Conservation (phyloP, 1,140 invertebrate species). For the Sweltsa coloradensis region DNA sequence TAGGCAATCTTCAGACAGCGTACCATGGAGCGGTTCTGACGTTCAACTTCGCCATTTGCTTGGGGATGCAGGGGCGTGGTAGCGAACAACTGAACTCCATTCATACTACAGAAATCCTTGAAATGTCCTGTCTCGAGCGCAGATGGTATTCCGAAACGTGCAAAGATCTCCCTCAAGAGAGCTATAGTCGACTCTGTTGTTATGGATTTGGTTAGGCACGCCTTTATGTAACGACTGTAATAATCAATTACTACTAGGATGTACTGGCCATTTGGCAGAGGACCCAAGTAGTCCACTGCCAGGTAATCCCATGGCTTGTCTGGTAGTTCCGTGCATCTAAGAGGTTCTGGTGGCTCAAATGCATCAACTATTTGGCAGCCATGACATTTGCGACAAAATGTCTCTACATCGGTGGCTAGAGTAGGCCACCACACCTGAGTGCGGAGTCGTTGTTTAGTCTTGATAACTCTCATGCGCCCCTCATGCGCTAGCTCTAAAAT, state of each 20-base stretch:
- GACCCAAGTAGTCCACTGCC: slow-evolving; percentile 19
- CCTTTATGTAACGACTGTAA: slow-evolving; percentile 18
- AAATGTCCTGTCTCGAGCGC: no score
- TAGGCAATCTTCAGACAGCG: no score
- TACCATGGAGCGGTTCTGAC: no score
- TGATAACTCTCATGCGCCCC: slow-evolving; percentile 22
- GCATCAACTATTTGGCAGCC: slow-evolving; percentile 18
- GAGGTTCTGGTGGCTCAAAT: slow-evolving; percentile 18
- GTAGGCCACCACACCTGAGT: slow-evolving; percentile 28
- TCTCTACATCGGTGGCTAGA: slow-evolving; percentile 23
- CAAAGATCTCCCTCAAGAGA: no score
- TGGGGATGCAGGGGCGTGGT: no score
- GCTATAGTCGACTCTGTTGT: no score
- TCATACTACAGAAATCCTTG: no score
- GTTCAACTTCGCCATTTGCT: no score
- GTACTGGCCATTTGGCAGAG: slow-evolving; percentile 17
- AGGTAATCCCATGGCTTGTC: slow-evolving; percentile 19
- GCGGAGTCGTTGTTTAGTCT: slow-evolving; percentile 23
- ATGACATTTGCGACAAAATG: slow-evolving; percentile 18
- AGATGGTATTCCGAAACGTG: no score
- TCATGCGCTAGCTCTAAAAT: slow-evolving; percentile 23
- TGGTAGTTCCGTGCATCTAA: slow-evolving; percentile 19
- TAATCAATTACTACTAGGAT: slow-evolving; percentile 20
- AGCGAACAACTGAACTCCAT: no score
- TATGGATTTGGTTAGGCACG: no score